Conservation (phyloP, 2,797 vertebrate species). For the Gymnothorax reevesii region DNA sequence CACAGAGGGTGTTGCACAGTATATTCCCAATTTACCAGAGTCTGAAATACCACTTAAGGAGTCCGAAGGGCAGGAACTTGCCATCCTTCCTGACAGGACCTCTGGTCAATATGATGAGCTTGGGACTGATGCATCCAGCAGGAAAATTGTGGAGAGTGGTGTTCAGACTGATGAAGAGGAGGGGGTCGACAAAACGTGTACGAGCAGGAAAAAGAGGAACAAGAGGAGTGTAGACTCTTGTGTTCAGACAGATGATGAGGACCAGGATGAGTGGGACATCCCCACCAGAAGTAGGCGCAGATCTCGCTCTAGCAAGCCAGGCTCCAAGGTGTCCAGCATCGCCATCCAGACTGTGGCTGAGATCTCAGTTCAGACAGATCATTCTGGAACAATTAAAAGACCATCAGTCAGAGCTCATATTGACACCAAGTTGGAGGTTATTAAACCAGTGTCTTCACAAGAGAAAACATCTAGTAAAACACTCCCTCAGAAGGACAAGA, state of each 20-base stretch:
- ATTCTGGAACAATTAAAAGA: slow-evolving; percentile 87
- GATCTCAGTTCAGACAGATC: slow-evolving; percentile 98
- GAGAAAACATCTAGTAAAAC: slow-evolving; percentile 84
- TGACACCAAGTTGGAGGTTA: slow-evolving; percentile 93
- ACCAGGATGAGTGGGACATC: slow-evolving; percentile 94
- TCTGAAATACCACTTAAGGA: slow-evolving; percentile 64
- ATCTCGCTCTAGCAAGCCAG: slow-evolving; percentile 75
- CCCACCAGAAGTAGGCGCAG: slow-evolving; percentile 86
- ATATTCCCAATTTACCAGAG: slow-evolving; percentile 71
- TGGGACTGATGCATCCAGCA: slow-evolving; percentile 71
- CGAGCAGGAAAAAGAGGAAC: slow-evolving; percentile 82
- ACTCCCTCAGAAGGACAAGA: slow-evolving; percentile 85
- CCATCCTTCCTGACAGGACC: slow-evolving; percentile 77
- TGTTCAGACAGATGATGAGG: slow-evolving; percentile 95
- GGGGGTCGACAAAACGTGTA: slow-evolving; percentile 79
- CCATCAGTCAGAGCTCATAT: slow-evolving; percentile 83
- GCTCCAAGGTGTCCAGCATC: slow-evolving; percentile 91
- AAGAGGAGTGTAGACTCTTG: slow-evolving; percentile 91
- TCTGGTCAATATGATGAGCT: slow-evolving; percentile 76
- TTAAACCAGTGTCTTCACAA: slow-evolving; percentile 94
- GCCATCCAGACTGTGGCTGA: slow-evolving; percentile 97
- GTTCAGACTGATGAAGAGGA: slow-evolving; percentile 98
- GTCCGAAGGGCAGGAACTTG: slow-evolving; percentile 76
- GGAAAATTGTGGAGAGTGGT: slow-evolving; percentile 90
- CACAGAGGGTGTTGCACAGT: slow-evolving; percentile 74